Conservation (phyloP, 1,140 invertebrate species). For the Microvelia longipes region DNA sequence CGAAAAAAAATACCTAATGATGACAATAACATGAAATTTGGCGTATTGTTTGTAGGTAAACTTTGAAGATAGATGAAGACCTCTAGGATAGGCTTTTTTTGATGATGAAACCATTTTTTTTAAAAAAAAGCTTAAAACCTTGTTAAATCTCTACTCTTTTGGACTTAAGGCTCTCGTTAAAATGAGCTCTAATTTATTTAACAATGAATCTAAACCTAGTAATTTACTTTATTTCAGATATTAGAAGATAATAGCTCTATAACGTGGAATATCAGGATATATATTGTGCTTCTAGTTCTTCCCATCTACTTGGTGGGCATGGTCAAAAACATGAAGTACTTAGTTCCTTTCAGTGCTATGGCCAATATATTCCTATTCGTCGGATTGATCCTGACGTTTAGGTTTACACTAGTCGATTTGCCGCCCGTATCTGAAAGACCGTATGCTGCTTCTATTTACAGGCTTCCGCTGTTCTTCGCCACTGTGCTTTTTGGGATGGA, state of each 20-base stretch:
- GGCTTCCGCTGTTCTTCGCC: slow-evolving; percentile 24
- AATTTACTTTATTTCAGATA: slow-evolving; percentile 14
- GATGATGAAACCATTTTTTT: too few species aligned
- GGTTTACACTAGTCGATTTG: slow-evolving; percentile 41
- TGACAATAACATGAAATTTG: too few species aligned
- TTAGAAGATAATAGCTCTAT: slow-evolving; percentile 5
- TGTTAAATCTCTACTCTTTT: too few species aligned
- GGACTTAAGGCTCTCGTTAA: too few species aligned
- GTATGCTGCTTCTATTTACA: neutral
- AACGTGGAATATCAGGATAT: slow-evolving; percentile 11
- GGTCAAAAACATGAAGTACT: slow-evolving; percentile 49
- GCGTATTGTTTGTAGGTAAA: too few species aligned
- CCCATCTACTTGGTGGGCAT: slow-evolving; percentile 43
- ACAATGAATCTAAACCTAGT: too few species aligned
- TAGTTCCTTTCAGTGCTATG: slow-evolving; percentile 56
- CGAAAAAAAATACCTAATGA: too few species aligned
- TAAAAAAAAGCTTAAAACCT: too few species aligned
- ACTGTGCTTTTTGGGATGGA: slow-evolving; percentile 65
- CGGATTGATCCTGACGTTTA: slow-evolving; percentile 49
- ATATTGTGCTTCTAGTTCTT: slow-evolving; percentile 29
- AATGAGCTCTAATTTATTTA: too few species aligned
- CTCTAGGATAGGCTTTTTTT: too few species aligned
- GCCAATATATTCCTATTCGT: slow-evolving; percentile 50
- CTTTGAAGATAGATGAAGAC: too few species aligned
- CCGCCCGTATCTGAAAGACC: neutral